Evolutionary conservation across 2,888 invertebrate genomes (phyloP).

Genomic region (Drosophila demipolita): DNA sequence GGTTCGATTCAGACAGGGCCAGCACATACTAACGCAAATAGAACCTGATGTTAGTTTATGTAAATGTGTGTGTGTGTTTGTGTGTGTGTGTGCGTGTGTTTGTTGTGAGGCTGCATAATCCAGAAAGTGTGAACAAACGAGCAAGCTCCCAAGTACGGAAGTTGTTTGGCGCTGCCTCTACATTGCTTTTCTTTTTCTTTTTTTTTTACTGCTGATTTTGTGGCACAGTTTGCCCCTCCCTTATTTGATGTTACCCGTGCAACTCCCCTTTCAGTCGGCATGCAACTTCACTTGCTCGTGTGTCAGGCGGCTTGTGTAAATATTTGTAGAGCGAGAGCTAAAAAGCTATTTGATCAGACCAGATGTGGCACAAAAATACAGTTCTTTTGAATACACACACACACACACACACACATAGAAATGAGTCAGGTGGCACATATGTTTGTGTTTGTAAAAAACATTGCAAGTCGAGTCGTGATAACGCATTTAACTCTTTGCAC

Average conservation of each 20-base stretch:
- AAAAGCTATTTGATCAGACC: slow-evolving; percentile 57
- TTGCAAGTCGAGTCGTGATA: slow-evolving; percentile 15
- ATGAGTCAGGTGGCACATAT: slow-evolving; percentile 18
- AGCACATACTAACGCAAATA: slow-evolving; percentile 44
- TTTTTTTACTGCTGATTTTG: slow-evolving; percentile 22
- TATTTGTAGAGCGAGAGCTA: slow-evolving; percentile 61
- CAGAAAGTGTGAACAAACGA: slow-evolving; percentile 67
- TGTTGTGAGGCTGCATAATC: slow-evolving; percentile 58
- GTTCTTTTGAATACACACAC: slow-evolving; percentile 31
- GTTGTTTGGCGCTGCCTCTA: slow-evolving; percentile 52
- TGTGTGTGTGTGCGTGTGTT: slow-evolving; percentile 5
- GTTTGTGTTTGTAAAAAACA: background rate
- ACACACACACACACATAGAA: slow-evolving; percentile 13
- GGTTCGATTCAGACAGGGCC: slow-evolving; percentile 41
- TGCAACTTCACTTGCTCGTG: slow-evolving; percentile 36
- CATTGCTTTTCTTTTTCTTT: background rate
- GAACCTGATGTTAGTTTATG: slow-evolving; percentile 24
- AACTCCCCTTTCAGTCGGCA: slow-evolving; percentile 3
- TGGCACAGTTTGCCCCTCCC: slow-evolving; percentile 61
- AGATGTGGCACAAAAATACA: slow-evolving; percentile 66
- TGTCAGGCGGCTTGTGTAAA: slow-evolving; percentile 54
- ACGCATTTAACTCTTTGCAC: slow-evolving; percentile 2
- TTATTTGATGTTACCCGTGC: slow-evolving; percentile 1
- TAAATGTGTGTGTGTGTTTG: slow-evolving; percentile 1
- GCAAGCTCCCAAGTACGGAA: slow-evolving; percentile 59